phyloP scores from a whole-genome alignment of 2,888 invertebrate species.

The Gerris lacustris region DNA sequence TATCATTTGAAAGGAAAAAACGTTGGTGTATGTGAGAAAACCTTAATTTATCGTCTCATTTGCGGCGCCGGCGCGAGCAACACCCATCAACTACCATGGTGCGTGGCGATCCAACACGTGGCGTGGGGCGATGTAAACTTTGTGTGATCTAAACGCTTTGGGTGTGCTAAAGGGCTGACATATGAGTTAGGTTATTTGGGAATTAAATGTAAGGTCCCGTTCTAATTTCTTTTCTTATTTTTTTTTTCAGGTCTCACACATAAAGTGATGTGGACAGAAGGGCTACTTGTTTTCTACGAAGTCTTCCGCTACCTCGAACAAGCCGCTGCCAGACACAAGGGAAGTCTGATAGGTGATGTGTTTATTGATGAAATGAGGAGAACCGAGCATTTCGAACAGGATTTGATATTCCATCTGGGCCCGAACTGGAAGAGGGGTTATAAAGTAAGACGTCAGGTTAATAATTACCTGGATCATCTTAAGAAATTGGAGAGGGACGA shows the following conservation, averaged over 20 bases:
- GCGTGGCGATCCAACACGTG: too few relatives aligned
- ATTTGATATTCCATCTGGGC: constrained; percentile 55
- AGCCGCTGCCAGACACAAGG: constrained; percentile 42
- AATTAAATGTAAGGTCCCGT: too few relatives aligned
- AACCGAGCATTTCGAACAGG: constrained; percentile 57
- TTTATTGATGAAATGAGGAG: constrained; percentile 45
- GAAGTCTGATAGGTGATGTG: constrained; percentile 39
- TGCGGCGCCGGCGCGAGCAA: too few relatives aligned
- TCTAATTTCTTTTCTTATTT: background rate
- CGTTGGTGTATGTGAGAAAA: too few relatives aligned
- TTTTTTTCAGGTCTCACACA: constrained; percentile 49
- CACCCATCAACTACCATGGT: too few relatives aligned
- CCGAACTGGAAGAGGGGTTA: constrained; percentile 38
- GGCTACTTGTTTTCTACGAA: constrained; percentile 63
- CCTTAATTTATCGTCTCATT: too few relatives aligned
- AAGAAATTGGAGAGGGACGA: constrained; percentile 47
- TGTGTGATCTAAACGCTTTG: too few relatives aligned
- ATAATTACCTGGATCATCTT: constrained; percentile 54
- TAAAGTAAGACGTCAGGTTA: constrained; percentile 42
- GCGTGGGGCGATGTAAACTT: too few relatives aligned
- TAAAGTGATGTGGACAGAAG: constrained; percentile 65
- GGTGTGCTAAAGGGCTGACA: too few relatives aligned
- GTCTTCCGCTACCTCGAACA: constrained; percentile 60
- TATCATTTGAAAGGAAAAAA: too few relatives aligned
- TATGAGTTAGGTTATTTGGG: too few relatives aligned